Base-by-base conservation (phyloP, 2,888 invertebrate genomes). In the Acanthosepion esculentum region DNA sequence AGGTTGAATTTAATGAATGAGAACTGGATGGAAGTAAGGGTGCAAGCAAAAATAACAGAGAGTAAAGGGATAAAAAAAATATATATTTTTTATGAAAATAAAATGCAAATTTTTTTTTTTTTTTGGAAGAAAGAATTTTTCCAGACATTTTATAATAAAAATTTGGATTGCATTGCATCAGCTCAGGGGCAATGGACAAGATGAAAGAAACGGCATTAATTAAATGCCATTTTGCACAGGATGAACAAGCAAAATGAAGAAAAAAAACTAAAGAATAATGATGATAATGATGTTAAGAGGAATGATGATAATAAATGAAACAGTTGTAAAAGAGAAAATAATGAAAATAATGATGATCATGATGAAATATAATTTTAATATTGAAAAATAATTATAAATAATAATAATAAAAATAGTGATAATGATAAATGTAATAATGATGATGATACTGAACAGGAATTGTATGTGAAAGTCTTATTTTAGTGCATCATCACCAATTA, bases 91-190 rank as follows among this genome's bases (percentile, higher is more conserved):
- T 15, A 78, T n/a, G 4, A 12, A 33, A n/a, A n/a, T 12, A 78
- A 78, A 78, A 78, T 12, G 8, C 7, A n/a, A 78, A 12, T 2
- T 59, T 12, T 18, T 12, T n/a, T n/a, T n/a, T 12, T 15, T n/a
- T n/a, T 12, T 15, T n/a, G 10, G 33, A 78, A 78, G 78, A 78
- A 78, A 78, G 78, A 78, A 33, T 78, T 78, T 78, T 78, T 78
- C 78, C 78, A 78, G 78, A 78, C n/a, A 78, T 78, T 78, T 78
- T 78, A 78, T 78, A n/a, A 78, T 78, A 78, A 78, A 78, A 78
- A 78, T 78, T 78, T 78, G 78, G 78, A 78, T 78, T 78, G 78
- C 78, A 78, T 78, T 78, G 78, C 78, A 78, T 78, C 78, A 78
- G 78, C 78, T 78, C n/a, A n/a, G n/a, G 78, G 78, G 78, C 78